Percentiles rank a stretch among this genome's conserved stretches.
These are phyloP conservation scores for Sturnira hondurensis DNA, from an alignment of 2,113 vertebrate genomes.

Conservation along the genomic window DNA sequence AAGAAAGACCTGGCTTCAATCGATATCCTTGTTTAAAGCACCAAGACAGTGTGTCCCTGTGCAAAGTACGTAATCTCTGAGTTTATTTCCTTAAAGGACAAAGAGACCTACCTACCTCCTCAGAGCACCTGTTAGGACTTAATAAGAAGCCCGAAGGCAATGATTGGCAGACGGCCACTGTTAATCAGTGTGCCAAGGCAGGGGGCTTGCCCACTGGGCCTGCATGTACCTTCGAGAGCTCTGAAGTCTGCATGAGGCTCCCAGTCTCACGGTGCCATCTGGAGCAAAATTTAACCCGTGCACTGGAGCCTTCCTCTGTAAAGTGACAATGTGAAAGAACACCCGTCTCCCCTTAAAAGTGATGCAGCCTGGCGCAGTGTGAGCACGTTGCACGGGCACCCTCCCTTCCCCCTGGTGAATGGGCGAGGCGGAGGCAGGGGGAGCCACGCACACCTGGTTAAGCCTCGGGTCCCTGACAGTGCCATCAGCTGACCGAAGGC, in stretches of 20 bases:
- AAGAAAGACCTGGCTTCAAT: background rate
- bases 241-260: background rate
- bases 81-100: background rate
- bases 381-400: accelerated
- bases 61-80: background rate
- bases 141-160: background rate
- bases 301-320: background rate
- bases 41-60: background rate
- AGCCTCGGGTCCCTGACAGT: background rate
- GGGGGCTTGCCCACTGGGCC: background rate
- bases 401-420: background rate
- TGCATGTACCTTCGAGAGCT: accelerated
- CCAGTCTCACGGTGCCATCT: background rate
- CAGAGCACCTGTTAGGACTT: too few species aligned
- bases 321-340: background rate
- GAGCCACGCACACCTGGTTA: accelerated
- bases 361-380: accelerated
- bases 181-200: accelerated
- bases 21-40: background rate
- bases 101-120: background rate
- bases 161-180: background rate
- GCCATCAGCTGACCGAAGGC: too few species aligned
- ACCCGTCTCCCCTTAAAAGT: background rate
- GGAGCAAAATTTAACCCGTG: background rate
- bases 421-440: background rate